Percentiles rank a stretch among this genome's conserved stretches.
Conservation (phyloP, 2,113 vertebrate species). For the Campylomormyrus tamandua region DNA sequence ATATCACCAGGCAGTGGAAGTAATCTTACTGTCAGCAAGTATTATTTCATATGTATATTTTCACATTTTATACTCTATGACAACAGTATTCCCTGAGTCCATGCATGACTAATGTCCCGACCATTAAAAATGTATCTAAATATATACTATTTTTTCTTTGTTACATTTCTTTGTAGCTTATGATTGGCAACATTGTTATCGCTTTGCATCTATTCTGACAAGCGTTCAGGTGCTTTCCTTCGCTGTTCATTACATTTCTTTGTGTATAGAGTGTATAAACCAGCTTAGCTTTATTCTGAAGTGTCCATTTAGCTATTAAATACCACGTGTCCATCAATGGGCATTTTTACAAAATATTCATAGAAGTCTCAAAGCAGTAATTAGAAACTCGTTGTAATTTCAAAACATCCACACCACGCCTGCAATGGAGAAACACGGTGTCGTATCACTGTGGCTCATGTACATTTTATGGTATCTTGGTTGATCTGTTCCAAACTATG, state of each 20-base stretch:
- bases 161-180: background rate
- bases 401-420: background rate
- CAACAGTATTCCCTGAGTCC: background rate
- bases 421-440: background rate
- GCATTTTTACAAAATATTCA: background rate
- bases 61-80: background rate
- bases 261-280: background rate
- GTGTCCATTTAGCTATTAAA: background rate
- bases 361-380: background rate
- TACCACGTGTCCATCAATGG: background rate
- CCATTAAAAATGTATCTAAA: background rate
- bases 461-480: background rate
- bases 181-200: constrained; percentile 43
- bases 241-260: background rate
- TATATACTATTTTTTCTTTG: background rate
- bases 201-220: constrained; percentile 48
- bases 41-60: background rate
- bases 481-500: background rate
- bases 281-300: background rate
- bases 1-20: background rate
- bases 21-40: background rate
- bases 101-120: background rate
- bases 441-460: background rate
- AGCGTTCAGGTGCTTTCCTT: constrained; percentile 36
- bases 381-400: background rate